Evolutionary conservation across 2,113 vertebrate genomes (phyloP).

Genomic region (Ceyx melanurus): DNA sequence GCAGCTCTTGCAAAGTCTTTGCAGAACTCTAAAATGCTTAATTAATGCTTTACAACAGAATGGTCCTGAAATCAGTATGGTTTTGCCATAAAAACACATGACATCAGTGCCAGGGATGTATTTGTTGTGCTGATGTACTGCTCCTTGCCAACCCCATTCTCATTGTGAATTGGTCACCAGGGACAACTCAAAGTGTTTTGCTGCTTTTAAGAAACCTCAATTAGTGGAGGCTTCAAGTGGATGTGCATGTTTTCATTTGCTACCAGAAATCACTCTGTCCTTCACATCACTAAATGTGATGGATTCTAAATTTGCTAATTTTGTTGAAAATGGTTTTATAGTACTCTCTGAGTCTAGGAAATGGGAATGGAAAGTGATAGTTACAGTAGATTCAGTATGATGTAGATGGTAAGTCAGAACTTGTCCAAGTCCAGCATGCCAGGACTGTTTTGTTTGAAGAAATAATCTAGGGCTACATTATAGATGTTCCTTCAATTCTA

Average conservation of each 20-base stretch:
- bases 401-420: neutral
- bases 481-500: neutral
- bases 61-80: neutral
- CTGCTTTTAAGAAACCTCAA: constrained; percentile 30
- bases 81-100: neutral
- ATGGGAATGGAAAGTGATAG: neutral
- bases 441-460: neutral
- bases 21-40: neutral
- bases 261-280: neutral
- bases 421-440: neutral
- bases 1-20: neutral
- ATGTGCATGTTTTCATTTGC: neutral
- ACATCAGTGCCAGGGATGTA: neutral
- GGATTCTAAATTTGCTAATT: neutral
- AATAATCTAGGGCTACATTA: neutral
- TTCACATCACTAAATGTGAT: neutral
- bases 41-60: neutral
- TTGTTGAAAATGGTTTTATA: neutral
- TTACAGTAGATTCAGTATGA: neutral
- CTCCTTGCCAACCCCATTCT: neutral
- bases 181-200: neutral
- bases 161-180: neutral
- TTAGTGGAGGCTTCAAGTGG: neutral
- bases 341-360: neutral
- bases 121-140: neutral